These are phyloP conservation scores for Ceratothoa steindachneri DNA, from an alignment of 2,888 invertebrate species.

Conservation along the genomic window DNA sequence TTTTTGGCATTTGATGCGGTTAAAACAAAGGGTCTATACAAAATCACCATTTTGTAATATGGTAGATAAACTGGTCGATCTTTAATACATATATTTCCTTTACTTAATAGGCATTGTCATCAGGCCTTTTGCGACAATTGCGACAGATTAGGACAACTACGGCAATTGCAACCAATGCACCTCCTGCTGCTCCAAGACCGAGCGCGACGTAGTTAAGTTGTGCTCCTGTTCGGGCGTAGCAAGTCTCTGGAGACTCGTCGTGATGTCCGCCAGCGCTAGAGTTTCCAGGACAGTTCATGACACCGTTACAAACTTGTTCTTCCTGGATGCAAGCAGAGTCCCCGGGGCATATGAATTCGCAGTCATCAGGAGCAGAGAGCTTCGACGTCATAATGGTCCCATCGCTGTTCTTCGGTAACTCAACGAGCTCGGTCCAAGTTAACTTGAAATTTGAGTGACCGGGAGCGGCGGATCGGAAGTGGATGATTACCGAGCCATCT, in stretches of 20 bases:
- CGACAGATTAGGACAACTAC: conserved; percentile 62
- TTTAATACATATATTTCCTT: not conserved
- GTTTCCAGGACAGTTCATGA: conserved; percentile 79
- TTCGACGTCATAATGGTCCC: conserved; percentile 74
- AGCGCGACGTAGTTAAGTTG: conserved; percentile 63
- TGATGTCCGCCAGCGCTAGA: conserved; percentile 49
- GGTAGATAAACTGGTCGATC: conserved; percentile 7
- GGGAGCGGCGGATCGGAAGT: conserved; percentile 60
- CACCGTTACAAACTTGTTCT: conserved; percentile 77
- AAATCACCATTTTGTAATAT: not conserved
- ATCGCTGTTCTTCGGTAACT: conserved; percentile 76
- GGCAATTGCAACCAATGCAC: conserved; percentile 59
- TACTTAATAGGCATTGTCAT: conserved; percentile 35
- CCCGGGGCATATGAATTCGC: conserved; percentile 81
- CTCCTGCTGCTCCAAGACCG: conserved; percentile 62
- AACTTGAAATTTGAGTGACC: conserved; percentile 63
- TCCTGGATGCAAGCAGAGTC: conserved; percentile 77
- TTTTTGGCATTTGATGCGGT: not conserved
- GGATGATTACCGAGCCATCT: conserved; percentile 60
- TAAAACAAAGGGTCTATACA: not conserved
- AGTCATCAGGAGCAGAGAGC: conserved; percentile 62
- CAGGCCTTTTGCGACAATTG: conserved; percentile 54
- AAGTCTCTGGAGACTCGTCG: conserved; percentile 48
- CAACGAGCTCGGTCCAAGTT: conserved; percentile 83
- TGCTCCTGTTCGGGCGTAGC: conserved; percentile 47